Evolutionary conservation across 2,797 vertebrate species (phyloP).

Genomic region (Paratrypauchen microcephalus): DNA sequence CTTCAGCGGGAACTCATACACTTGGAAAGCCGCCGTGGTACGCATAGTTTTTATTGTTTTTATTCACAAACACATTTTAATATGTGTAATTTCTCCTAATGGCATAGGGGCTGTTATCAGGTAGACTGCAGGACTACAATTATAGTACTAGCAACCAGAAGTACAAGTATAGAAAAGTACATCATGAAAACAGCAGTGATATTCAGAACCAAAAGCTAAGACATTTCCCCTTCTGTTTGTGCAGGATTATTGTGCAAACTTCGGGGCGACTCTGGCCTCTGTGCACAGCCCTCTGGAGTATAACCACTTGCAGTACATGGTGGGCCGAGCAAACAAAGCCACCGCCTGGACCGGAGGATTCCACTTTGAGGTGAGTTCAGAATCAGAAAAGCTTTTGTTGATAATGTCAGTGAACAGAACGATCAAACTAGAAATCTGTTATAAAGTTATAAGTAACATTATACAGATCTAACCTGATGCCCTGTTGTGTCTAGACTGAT

Average conservation of each 20-base stretch:
- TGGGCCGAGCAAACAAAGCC: conserved; percentile 1
- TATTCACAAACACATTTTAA: background rate
- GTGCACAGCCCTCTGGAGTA: conserved; percentile 31
- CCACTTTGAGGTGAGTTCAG: conserved; percentile 26
- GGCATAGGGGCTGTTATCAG: too few relatives aligned
- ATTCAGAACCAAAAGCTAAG: too few relatives aligned
- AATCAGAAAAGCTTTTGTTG: background rate
- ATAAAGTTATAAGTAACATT: background rate
- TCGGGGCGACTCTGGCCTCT: conserved; percentile 28
- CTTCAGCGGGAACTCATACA: conserved; percentile 1
- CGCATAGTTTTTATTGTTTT: background rate
- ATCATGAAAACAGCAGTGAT: background rate
- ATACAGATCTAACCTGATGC: background rate
- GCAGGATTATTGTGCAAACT: conserved; percentile 21
- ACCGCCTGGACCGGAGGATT: conserved; percentile 41
- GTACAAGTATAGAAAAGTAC: too few relatives aligned
- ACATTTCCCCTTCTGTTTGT: background rate
- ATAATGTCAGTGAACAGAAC: background rate
- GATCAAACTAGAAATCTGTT: too few relatives aligned
- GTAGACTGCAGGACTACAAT: too few relatives aligned
- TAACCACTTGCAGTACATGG: conserved; percentile 29
- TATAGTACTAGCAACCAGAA: too few relatives aligned
- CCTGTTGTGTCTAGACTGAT: too few relatives aligned
- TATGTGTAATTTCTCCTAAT: too few relatives aligned
- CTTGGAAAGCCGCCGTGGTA: conserved; percentile 39